Evolutionary conservation across 2,888 invertebrate genomes (phyloP).

Genomic region (Lycophotia porphyrea): DNA sequence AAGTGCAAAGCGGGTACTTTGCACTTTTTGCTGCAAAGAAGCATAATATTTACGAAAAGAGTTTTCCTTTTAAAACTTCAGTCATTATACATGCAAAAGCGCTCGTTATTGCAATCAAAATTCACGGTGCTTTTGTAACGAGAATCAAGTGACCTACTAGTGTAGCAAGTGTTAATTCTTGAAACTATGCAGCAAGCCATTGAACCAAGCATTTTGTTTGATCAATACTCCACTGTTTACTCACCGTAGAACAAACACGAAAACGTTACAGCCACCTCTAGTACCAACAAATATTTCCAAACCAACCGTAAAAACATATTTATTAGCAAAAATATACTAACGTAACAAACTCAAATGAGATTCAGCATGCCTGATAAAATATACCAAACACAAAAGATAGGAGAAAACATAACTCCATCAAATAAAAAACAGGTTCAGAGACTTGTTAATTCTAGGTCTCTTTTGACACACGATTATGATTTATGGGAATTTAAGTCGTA

Average conservation of each 20-base stretch:
- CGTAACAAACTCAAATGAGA: conserved; percentile 51
- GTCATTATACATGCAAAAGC: conserved; percentile 49
- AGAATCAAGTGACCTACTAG: conserved; percentile 51
- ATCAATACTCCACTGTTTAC: conserved; percentile 55
- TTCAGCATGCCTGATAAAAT: conserved; percentile 59
- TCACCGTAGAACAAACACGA: conserved; percentile 21
- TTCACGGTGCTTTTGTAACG: conserved; percentile 44
- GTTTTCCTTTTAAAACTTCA: conserved; percentile 31
- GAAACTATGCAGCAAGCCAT: conserved; percentile 74
- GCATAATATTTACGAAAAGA: conserved; percentile 31
- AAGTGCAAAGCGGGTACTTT: too few relatives aligned
- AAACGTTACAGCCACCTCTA: conserved; percentile 28
- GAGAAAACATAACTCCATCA: conserved; percentile 56
- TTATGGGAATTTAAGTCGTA: conserved; percentile 64
- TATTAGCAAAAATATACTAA: conserved; percentile 44
- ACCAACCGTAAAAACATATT: conserved; percentile 17
- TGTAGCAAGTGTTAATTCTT: conserved; percentile 70
- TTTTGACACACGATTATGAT: conserved; percentile 55
- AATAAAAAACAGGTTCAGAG: conserved; percentile 57
- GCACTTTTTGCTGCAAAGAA: conserved; percentile 19
- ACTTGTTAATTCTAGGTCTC: conserved; percentile 69
- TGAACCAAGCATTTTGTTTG: conserved; percentile 65
- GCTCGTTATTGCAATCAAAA: conserved; percentile 49
- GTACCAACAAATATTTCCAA: conserved; percentile 22
- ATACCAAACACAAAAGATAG: conserved; percentile 57